Evolutionary conservation across 1,140 invertebrate genomes (phyloP).

Genomic region (Philotrypesis tridentata): DNA sequence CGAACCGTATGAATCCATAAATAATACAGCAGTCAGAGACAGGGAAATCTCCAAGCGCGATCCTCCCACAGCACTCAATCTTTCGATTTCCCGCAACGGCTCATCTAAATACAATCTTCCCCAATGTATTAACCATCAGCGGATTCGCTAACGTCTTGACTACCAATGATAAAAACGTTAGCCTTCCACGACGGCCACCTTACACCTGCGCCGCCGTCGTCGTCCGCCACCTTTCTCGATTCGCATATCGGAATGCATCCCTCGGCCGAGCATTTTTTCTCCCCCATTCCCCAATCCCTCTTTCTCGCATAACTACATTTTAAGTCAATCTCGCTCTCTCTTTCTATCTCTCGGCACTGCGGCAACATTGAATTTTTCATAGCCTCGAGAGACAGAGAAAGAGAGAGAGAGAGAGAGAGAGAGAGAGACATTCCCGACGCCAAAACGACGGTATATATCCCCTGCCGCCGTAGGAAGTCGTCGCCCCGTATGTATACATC

Average conservation of each 20-base stretch:
- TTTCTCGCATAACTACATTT: slow-evolving; percentile 14
- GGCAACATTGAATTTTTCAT: slow-evolving; percentile 23
- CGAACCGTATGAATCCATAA: no score
- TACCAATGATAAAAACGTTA: not conserved
- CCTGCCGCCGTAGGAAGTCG: not conserved
- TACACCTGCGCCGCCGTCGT: no score
- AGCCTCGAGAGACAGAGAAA: not conserved
- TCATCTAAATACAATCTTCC: not conserved
- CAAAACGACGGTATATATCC: not conserved
- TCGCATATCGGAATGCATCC: no score
- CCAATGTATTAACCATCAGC: no score
- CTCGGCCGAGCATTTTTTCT: not conserved
- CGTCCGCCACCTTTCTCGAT: no score
- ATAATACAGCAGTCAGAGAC: no score
- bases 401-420: no score
- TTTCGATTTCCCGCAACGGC: not conserved
- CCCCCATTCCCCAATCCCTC: not conserved
- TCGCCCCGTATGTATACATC: no score
- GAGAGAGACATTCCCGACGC: not conserved
- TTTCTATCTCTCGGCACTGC: not conserved
- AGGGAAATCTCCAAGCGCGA: no score
- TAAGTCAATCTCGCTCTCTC: not conserved
- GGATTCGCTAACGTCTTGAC: not conserved
- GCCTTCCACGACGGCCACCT: not conserved
- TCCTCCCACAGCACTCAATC: not conserved